These are phyloP conservation scores for Acrobeloides nanus DNA, from an alignment of 2,888 invertebrate genomes.

Conservation along the genomic window DNA sequence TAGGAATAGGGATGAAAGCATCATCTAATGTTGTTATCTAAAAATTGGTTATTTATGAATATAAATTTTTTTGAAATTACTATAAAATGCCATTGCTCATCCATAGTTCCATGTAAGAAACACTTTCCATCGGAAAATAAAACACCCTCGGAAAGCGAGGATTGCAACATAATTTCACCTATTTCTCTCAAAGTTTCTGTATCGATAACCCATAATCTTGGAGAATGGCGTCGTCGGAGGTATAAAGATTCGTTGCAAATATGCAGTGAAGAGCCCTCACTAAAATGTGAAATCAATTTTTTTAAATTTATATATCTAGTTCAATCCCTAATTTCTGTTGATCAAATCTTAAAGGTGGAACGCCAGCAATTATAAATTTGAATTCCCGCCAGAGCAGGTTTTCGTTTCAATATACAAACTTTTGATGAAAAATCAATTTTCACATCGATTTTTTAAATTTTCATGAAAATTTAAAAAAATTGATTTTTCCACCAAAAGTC, in stretches of 20 bases:
- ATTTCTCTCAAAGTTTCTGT: constrained; percentile 39
- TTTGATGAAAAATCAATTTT: too few species aligned
- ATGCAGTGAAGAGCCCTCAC: constrained; percentile 38
- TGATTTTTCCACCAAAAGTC: too few species aligned
- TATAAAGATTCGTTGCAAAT: constrained; percentile 48
- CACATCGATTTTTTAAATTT: too few species aligned
- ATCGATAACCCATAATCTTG: constrained; percentile 48
- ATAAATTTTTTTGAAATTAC: neutral
- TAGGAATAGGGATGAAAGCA: constrained; percentile 31
- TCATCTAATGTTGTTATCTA: constrained; percentile 44
- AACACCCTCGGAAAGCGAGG: constrained; percentile 26
- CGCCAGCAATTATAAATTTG: too few species aligned
- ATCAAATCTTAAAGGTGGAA: too few species aligned
- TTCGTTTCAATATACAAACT: too few species aligned
- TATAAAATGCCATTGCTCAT: constrained; percentile 36
- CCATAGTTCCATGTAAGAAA: constrained; percentile 40
- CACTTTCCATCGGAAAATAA: constrained; percentile 40
- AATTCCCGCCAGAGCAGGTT: too few species aligned
- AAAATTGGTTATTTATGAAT: constrained; percentile 6
- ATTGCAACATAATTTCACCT: constrained; percentile 43
- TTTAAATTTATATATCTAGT: too few species aligned
- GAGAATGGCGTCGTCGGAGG: constrained; percentile 44
- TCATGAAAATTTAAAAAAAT: too few species aligned
- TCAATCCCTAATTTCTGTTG: too few species aligned
- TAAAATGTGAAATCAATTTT: constrained; percentile 15